These are phyloP conservation scores for Ardeotis arabs DNA, from an alignment of 2,113 vertebrate genomes.

Conservation along the genomic window DNA sequence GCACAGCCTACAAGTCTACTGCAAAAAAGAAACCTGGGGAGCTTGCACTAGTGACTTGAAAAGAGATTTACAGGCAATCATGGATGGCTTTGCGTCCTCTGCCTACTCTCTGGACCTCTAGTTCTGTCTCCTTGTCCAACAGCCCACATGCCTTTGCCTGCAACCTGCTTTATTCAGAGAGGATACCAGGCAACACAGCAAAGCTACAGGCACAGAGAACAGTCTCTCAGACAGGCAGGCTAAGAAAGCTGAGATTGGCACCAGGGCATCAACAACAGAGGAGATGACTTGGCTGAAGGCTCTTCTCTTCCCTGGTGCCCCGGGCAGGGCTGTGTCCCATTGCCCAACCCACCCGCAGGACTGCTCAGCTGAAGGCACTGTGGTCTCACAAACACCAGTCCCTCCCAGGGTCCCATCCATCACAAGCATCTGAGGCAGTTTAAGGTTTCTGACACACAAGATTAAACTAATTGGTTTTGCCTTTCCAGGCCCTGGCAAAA, in stretches of 20 bases:
- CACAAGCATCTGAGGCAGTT: not conserved
- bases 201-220: not conserved
- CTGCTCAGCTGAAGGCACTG: not conserved
- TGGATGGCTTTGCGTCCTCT: not conserved
- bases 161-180: not conserved
- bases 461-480: slow-evolving; percentile 60
- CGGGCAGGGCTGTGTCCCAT: not conserved
- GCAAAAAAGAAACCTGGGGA: not conserved
- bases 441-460: slow-evolving; percentile 5
- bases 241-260: not conserved
- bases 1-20: not conserved
- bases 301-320: not conserved
- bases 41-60: not conserved
- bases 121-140: not conserved
- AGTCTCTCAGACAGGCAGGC: not conserved
- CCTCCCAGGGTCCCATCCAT: not conserved
- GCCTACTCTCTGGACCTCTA: not conserved
- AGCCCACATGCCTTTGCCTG: not conserved
- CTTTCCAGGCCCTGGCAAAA: slow-evolving; percentile 42
- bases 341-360: not conserved
- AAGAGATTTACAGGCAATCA: not conserved
- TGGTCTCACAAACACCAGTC: not conserved
- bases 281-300: not conserved
- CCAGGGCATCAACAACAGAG: not conserved
- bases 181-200: not conserved